These are phyloP conservation scores for Pangasianodon hypophthalmus DNA, from an alignment of 2,113 vertebrate genomes.

Conservation along the genomic window DNA sequence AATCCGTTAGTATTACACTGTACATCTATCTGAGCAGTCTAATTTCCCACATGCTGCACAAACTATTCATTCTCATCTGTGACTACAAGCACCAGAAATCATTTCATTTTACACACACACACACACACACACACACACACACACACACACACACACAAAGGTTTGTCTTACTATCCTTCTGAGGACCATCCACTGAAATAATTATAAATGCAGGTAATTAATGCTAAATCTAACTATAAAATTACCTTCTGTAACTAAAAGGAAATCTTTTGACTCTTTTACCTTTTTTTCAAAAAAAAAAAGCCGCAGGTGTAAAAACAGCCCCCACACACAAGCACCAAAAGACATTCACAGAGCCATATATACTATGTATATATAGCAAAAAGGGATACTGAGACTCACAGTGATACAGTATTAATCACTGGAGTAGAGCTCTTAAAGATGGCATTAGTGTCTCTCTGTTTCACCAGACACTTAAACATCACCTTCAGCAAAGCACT, in stretches of 20 bases:
- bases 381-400: not conserved
- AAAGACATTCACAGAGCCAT: not conserved
- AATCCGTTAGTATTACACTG: slow-evolving; percentile 12
- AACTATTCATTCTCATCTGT: slow-evolving; percentile 12
- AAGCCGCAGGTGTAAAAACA: not conserved
- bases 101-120: slow-evolving; percentile 9
- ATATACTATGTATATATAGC: not conserved
- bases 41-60: slow-evolving; percentile 26
- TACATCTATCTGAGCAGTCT: slow-evolving; percentile 18
- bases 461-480: slow-evolving; percentile 17
- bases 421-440: not conserved
- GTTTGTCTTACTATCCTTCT: not conserved
- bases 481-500: slow-evolving; percentile 31
- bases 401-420: not conserved
- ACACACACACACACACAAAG: not conserved
- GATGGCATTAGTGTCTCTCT: slow-evolving; percentile 8
- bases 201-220: not conserved
- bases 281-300: not conserved
- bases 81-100: not conserved
- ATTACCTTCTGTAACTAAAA: not conserved
- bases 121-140: not conserved
- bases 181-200: not conserved
- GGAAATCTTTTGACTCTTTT: not conserved
- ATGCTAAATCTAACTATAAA: not conserved
- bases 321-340: not conserved